A percentile compares a stretch with the other conserved stretches of the same genome.
phyloP scores from a whole-genome alignment of 2,113 vertebrate species.

The Thamnophis sirtalis region DNA sequence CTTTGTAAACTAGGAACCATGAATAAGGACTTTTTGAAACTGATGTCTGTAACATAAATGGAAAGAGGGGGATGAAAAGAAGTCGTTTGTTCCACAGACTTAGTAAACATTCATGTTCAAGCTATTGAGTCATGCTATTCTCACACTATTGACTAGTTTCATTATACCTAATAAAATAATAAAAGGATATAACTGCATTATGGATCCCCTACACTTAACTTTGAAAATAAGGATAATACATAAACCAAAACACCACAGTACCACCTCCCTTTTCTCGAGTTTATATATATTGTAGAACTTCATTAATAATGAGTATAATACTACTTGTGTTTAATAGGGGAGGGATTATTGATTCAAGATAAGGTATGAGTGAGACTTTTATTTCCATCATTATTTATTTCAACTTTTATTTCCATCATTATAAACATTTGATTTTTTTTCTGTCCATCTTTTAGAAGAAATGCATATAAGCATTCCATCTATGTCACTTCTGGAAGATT shows the following conservation, averaged over 20 bases:
- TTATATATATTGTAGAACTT: not conserved
- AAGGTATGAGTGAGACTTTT: not conserved
- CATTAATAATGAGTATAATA: not conserved
- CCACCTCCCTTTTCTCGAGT: not conserved
- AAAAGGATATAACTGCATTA: slow-evolving; percentile 16
- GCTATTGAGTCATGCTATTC: not conserved
- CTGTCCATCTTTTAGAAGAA: not conserved
- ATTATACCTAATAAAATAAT: not conserved
- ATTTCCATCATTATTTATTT: not conserved
- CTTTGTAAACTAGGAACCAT: slow-evolving; percentile 42
- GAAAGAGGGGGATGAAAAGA: not conserved
- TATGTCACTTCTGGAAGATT: not conserved
- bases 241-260: slow-evolving; percentile 13
- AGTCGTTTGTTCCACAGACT: slow-evolving; percentile 20
- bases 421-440: not conserved
- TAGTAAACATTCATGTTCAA: slow-evolving; percentile 13
- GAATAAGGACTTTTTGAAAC: slow-evolving; percentile 27
- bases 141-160: not conserved
- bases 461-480: not conserved
- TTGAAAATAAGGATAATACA: slow-evolving; percentile 3
- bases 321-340: not conserved
- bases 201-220: not conserved
- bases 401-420: not conserved
- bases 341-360: slow-evolving; percentile 8
- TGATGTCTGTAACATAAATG: slow-evolving; percentile 20